Conservation (phyloP, 2,113 vertebrate genomes). For the Psammodynastes pulverulentus region DNA sequence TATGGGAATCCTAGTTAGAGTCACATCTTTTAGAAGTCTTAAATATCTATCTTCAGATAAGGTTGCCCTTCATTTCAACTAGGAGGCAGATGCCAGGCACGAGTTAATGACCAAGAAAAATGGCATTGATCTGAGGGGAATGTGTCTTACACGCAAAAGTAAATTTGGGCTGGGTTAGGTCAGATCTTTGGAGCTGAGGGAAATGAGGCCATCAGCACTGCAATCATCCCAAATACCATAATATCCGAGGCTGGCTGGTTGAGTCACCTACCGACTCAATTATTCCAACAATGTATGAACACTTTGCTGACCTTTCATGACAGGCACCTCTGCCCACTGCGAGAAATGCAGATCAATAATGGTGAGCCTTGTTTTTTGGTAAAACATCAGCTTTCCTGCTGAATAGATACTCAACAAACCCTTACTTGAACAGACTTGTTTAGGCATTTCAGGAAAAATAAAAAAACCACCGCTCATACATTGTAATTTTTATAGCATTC, state of each 20-base stretch:
- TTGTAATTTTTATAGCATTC: not conserved
- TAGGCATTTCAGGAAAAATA: not conserved
- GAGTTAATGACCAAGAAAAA: not conserved
- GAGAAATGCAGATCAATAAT: not conserved
- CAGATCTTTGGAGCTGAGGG: not conserved
- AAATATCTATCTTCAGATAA: not conserved
- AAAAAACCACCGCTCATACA: not conserved
- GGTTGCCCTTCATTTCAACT: not conserved
- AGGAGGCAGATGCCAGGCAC: not conserved
- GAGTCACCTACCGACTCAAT: not conserved
- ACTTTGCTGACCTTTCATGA: not conserved
- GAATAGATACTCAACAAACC: not conserved
- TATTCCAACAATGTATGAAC: not conserved
- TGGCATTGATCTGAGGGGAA: not conserved
- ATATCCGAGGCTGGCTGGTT: not conserved
- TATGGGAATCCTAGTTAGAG: not conserved
- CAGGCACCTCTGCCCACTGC: not conserved
- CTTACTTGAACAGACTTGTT: not conserved
- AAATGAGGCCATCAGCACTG: not conserved
- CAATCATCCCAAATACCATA: not conserved
- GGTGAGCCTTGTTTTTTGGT: not conserved
- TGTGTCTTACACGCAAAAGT: not conserved
- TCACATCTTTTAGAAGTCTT: not conserved
- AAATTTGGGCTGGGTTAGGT: not conserved
- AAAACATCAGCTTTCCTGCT: accelerated